phyloP scores from a whole-genome alignment of 2,888 invertebrate genomes.

The Plagodis dolabraria region DNA sequence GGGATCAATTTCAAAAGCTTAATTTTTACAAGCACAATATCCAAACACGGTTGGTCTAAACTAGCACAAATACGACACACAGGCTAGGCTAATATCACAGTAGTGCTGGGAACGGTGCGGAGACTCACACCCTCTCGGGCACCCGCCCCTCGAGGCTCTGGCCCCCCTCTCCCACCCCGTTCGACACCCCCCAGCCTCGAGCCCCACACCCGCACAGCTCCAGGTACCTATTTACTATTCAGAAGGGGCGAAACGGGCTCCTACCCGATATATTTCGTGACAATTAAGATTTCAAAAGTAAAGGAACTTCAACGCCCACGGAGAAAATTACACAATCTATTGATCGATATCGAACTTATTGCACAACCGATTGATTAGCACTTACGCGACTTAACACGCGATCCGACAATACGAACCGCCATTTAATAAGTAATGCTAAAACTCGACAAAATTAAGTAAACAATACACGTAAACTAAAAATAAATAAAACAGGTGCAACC shows the following conservation, averaged over 20 bases:
- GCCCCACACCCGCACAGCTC: conserved; percentile 46
- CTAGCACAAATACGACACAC: conserved; percentile 84
- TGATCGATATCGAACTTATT: conserved; percentile 52
- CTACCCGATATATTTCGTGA: conserved; percentile 79
- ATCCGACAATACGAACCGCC: conserved; percentile 40
- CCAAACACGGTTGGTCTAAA: conserved; percentile 75
- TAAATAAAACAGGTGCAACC: conserved; percentile 30
- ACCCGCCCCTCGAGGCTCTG: conserved; percentile 32
- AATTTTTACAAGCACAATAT: conserved; percentile 74
- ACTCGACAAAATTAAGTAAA: conserved; percentile 31
- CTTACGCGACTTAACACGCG: conserved; percentile 47
- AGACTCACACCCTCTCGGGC: conserved; percentile 51
- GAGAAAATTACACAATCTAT: conserved; percentile 63
- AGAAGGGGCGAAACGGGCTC: conserved; percentile 76
- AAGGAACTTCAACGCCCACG: conserved; percentile 59
- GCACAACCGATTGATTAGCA: conserved; percentile 54
- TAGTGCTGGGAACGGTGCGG: conserved; percentile 82
- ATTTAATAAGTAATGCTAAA: conserved; percentile 34
- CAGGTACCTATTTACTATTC: conserved; percentile 79
- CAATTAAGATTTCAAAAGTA: conserved; percentile 80
- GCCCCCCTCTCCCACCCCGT: conserved; percentile 23
- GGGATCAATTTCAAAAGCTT: conserved; percentile 63
- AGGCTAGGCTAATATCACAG: conserved; percentile 85
- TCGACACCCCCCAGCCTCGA: conserved; percentile 33
- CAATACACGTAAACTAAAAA: conserved; percentile 27